Base-by-base conservation (phyloP, 1,140 invertebrate genomes). In the Semibalanus balanoides region DNA sequence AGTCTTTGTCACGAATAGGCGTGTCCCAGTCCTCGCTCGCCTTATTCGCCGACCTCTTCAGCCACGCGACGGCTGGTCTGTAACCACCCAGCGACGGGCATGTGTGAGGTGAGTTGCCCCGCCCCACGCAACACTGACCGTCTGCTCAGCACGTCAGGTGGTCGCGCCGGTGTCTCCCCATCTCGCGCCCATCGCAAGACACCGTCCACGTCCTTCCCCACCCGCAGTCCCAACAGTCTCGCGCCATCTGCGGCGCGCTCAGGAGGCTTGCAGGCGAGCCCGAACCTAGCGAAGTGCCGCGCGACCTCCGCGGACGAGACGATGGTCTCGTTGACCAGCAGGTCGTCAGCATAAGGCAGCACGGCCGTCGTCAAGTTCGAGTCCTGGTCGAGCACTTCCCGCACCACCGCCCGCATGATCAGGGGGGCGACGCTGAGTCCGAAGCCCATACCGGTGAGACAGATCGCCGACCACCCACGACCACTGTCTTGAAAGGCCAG, bases 381-480 rank as follows among this genome's bases (percentile, higher is more conserved):
- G 27, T 76, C 73, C 40, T 74, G 72, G 30, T 27, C 29, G 19
- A 76, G 35, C n/a, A 74, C 76, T 72, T 64, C 40, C 28, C 75
- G 74, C 27, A 76, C 30, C 11, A 76, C 27, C 17, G 73, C 72
- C 30, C 71, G 51, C 75, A 76, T 76, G 9, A 76, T 31, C 29
- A 76, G 69, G 3, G 75, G 75, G 0, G 75, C 51, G 3, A 76
- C 40, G 22, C 74, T 76, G 28, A 76, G 69, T 0, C 30, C 75
- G 74, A 76, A 72, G 5, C 75, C 64, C 69, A 76, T 28, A 0
- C 51, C 3, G 30, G 74, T 72, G n/a, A n/a, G n/a, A n/a, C n/a
- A n/a, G n/a, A 76, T 0, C 69, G 31, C 43, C n/a, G 75, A 11
- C 75, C 51, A 25, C 35, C 28, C 27, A 76, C 30, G 25, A 76